Conservation (phyloP, 2,113 vertebrate genomes). For the Acanthochromis polyacanthus region DNA sequence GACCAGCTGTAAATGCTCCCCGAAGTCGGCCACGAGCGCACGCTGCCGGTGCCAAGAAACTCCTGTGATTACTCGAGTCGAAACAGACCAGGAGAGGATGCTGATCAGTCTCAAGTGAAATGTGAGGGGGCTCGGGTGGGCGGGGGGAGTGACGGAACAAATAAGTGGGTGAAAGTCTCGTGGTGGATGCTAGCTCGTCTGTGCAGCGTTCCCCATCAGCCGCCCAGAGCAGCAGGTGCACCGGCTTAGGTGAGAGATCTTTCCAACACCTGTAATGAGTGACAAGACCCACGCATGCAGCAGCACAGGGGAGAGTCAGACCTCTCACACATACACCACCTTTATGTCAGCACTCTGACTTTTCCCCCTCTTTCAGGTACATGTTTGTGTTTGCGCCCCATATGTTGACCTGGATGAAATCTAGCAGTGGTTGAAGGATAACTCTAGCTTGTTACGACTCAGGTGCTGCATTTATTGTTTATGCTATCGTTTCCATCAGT, state of each 20-base stretch:
- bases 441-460: background rate
- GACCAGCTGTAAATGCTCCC: conserved; percentile 56
- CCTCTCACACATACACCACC: background rate
- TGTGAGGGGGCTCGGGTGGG: background rate
- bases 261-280: conserved; percentile 66
- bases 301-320: conserved; percentile 1
- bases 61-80: conserved; percentile 32
- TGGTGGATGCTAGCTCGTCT: conserved; percentile 21
- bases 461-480: background rate
- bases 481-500: background rate
- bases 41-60: conserved; percentile 28
- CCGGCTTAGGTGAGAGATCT: conserved; percentile 55
- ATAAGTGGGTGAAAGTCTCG: conserved; percentile 24
- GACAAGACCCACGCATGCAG: conserved; percentile 43
- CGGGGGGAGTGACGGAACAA: background rate
- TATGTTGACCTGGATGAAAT: conserved; percentile 12
- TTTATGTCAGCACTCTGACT: background rate
- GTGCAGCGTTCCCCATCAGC: conserved; percentile 28
- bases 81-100: conserved; percentile 6
- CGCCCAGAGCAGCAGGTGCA: conserved; percentile 56
- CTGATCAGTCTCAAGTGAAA: conserved; percentile 11
- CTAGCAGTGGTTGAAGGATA: background rate
- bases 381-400: background rate
- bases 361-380: background rate
- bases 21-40: conserved; percentile 18